Conservation (phyloP, 2,113 vertebrate genomes). For the Bubo scandiacus region DNA sequence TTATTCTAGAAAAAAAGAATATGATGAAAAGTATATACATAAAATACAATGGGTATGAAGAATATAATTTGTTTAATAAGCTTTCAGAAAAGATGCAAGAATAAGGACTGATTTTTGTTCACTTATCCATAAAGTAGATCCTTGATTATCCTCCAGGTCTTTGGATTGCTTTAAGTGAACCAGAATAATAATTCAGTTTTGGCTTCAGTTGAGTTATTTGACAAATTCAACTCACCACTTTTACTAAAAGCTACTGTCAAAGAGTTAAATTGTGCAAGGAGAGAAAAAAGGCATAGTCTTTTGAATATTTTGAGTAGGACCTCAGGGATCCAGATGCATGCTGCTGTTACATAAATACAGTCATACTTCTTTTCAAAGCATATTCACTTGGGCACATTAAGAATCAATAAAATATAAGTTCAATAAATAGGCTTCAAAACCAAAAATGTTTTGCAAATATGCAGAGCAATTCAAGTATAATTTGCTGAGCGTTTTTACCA, state of each 20-base stretch:
- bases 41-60: not conserved
- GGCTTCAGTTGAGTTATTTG: not conserved
- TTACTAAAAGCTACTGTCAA: not conserved
- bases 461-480: not conserved
- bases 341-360: not conserved
- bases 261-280: not conserved
- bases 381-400: not conserved
- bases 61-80: not conserved
- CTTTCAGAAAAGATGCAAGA: not conserved
- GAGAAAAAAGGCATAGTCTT: not conserved
- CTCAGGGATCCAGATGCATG: not conserved
- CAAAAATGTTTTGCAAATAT: not conserved
- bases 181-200: not conserved
- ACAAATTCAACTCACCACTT: not conserved
- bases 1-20: not conserved
- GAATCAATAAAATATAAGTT: not conserved
- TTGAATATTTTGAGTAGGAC: not conserved
- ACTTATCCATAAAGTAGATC: not conserved
- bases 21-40: not conserved
- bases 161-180: not conserved
- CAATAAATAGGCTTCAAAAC: not conserved
- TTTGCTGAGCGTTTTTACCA: not conserved
- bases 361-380: not conserved
- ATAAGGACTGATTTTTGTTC: not conserved
- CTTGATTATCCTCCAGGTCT: not conserved